phyloP scores from a whole-genome alignment of 2,888 invertebrate genomes.

The Eupithecia abbreviata region DNA sequence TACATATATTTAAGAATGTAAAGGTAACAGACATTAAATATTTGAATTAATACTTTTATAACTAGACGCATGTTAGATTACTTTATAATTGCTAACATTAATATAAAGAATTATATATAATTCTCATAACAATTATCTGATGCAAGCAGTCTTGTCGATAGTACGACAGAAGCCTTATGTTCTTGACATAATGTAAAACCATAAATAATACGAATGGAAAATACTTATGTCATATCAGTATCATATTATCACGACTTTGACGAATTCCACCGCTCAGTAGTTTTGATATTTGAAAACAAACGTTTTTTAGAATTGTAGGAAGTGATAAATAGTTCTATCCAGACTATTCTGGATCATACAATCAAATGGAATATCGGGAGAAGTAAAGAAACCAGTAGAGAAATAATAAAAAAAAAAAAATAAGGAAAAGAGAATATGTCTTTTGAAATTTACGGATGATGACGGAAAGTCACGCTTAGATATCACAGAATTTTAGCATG shows the following conservation, averaged over 20 bases:
- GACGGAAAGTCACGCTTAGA: constrained; percentile 75
- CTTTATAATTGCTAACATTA: constrained; percentile 30
- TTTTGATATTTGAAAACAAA: not conserved
- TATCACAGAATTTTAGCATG: constrained; percentile 83
- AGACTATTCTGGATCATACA: not conserved
- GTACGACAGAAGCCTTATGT: constrained; percentile 46
- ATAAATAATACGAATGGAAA: constrained; percentile 4
- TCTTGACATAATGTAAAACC: constrained; percentile 4
- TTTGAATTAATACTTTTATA: constrained; percentile 20
- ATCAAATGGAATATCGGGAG: not conserved
- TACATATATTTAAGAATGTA: constrained; percentile 11
- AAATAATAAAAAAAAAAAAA: not conserved
- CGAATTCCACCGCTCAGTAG: not conserved
- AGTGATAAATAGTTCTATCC: not conserved
- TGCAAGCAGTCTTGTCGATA: constrained; percentile 69
- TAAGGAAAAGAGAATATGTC: constrained; percentile 14
- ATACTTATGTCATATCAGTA: not conserved
- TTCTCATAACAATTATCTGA: constrained; percentile 56
- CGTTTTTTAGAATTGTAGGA: not conserved
- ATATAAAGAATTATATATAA: constrained; percentile 46
- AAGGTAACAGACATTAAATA: constrained; percentile 19
- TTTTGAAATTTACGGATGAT: constrained; percentile 58
- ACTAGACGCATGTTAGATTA: constrained; percentile 28
- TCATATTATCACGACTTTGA: constrained; percentile 4
- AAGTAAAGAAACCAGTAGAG: not conserved